Conservation (phyloP, 2,797 vertebrate species). For the Pampus argenteus region DNA sequence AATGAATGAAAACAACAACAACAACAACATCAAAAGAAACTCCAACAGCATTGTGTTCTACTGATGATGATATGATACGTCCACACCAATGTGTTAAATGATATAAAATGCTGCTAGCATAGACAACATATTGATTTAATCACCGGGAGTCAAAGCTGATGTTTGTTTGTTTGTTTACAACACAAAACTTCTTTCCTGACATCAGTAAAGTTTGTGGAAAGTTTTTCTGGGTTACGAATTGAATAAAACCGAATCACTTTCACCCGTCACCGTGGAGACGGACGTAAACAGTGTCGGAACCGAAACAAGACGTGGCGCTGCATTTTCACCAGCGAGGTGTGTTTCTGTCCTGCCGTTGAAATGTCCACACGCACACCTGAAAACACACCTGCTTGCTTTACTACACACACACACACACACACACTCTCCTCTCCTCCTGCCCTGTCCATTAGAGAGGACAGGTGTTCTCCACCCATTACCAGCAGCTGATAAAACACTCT, state of each 20-base stretch:
- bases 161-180: no score
- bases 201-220: no score
- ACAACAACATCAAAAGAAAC: no score
- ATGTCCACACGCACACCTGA: constrained; percentile 26
- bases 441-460: constrained; percentile 38
- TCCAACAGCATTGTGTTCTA: no score
- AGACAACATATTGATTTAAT: no score
- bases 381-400: background rate
- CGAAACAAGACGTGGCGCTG: constrained; percentile 26
- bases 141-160: no score
- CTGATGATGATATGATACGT: no score
- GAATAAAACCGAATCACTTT: constrained; percentile 13
- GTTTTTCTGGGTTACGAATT: no score
- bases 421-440: background rate
- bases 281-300: constrained; percentile 6
- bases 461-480: constrained; percentile 50
- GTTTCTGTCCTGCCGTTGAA: background rate
- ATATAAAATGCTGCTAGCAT: no score
- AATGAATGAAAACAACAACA: no score
- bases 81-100: no score
- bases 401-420: background rate
- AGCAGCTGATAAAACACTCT: constrained; percentile 65
- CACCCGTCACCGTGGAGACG: constrained; percentile 33
- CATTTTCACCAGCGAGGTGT: background rate
- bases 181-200: no score